phyloP scores from a whole-genome alignment of 2,888 invertebrate genomes.

The Nemotelus nigrinus region DNA sequence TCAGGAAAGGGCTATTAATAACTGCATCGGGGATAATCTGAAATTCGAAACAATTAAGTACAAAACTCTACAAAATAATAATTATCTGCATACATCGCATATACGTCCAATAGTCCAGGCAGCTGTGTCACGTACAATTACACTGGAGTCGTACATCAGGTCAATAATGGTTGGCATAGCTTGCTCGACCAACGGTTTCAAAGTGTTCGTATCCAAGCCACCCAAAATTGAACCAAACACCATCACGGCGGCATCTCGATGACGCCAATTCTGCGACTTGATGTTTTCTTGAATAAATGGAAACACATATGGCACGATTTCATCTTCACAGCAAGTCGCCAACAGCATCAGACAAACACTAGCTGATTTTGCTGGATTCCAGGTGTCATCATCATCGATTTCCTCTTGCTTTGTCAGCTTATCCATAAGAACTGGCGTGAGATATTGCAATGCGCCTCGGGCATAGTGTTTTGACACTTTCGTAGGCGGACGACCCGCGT shows the following conservation, averaged over 20 bases:
- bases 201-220: slow-evolving; percentile 85
- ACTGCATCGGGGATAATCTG: slow-evolving; percentile 90
- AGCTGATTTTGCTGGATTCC: slow-evolving; percentile 99
- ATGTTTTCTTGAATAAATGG: slow-evolving; percentile 97
- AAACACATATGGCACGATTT: slow-evolving; percentile 92
- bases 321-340: slow-evolving; percentile 96
- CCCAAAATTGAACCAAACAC: slow-evolving; percentile 95
- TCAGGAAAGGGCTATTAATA: slow-evolving; percentile 85
- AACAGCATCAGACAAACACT: slow-evolving; percentile 98
- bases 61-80: neutral
- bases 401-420: slow-evolving; percentile 97
- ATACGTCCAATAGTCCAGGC: slow-evolving; percentile 99
- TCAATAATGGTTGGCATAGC: slow-evolving; percentile 96
- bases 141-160: slow-evolving; percentile 92
- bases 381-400: slow-evolving; percentile 97
- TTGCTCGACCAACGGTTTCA: slow-evolving; percentile 94
- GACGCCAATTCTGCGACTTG: slow-evolving; percentile 90
- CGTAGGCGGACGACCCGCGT: slow-evolving; percentile 91
- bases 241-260: slow-evolving; percentile 97
- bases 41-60: slow-evolving; percentile 26
- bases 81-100: slow-evolving; percentile 79
- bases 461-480: slow-evolving; percentile 96
- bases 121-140: slow-evolving; percentile 95
- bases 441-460: slow-evolving; percentile 94
- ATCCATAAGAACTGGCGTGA: slow-evolving; percentile 93